Evolutionary conservation across 2,113 vertebrate genomes (phyloP).

Genomic region (Lepus europaeus): DNA sequence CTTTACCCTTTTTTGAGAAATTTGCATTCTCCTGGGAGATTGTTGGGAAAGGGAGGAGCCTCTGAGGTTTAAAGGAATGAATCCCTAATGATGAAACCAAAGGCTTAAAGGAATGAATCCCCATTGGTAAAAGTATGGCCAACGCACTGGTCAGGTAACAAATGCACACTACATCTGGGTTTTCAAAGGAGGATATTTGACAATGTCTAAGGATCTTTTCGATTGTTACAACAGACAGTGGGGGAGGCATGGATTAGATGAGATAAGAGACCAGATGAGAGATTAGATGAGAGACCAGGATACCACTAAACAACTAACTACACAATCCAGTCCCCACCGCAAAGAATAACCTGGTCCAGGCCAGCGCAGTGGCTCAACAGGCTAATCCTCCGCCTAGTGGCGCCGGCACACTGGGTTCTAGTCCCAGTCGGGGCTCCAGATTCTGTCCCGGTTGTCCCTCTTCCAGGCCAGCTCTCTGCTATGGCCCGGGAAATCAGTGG

Average conservation of each 20-base stretch:
- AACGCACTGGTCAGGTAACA: neutral
- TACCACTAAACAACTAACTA: neutral
- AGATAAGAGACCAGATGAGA: neutral
- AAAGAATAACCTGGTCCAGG: neutral
- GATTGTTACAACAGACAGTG: neutral
- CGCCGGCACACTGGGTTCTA: too few relatives aligned
- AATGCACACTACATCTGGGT: neutral
- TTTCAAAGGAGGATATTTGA: neutral
- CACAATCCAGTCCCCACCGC: neutral
- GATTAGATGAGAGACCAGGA: neutral
- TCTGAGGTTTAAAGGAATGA: slow-evolving; percentile 5
- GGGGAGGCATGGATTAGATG: neutral
- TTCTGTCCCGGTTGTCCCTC: too few relatives aligned
- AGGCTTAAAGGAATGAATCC: neutral
- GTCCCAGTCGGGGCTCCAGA: too few relatives aligned
- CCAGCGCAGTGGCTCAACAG: too few relatives aligned
- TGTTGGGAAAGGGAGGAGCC: neutral
- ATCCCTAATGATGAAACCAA: neutral
- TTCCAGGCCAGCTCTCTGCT: too few relatives aligned
- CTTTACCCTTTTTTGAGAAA: slow-evolving; percentile 32
- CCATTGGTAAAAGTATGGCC: neutral
- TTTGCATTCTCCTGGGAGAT: neutral
- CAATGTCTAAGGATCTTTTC: neutral
- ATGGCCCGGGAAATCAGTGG: too few relatives aligned
- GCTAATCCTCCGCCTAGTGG: too few relatives aligned